A percentile compares a stretch with the other conserved stretches of the same genome.
Evolutionary conservation across 2,113 vertebrate species (phyloP).

Genomic region (Aplodontia rufa): DNA sequence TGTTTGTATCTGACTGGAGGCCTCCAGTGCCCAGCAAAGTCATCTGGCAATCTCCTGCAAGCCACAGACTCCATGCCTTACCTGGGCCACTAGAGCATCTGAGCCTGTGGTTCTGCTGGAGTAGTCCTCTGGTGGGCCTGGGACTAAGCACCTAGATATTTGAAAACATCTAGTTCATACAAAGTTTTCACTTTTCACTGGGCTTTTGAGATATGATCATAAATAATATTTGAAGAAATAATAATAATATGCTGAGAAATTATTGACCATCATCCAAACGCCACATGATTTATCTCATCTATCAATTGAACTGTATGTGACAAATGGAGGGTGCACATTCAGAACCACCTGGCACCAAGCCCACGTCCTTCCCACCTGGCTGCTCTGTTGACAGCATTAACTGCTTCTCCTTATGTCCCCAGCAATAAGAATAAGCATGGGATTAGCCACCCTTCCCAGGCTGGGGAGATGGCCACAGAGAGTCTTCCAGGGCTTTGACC

Average conservation of each 20-base stretch:
- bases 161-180: background rate
- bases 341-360: background rate
- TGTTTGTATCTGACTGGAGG: background rate
- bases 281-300: background rate
- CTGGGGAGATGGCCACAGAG: fast-evolving
- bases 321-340: background rate
- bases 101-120: background rate
- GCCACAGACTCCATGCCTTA: background rate
- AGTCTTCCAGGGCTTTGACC: background rate
- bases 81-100: background rate
- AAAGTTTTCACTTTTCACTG: background rate
- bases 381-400: background rate
- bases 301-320: background rate
- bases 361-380: background rate
- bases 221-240: background rate
- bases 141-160: background rate
- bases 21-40: background rate
- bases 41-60: background rate
- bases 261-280: background rate
- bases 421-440: background rate
- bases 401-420: background rate
- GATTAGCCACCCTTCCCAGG: too few species aligned
- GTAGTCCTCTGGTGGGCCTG: fast-evolving
- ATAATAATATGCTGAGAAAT: background rate
- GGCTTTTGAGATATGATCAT: background rate